Conservation (phyloP, 2,888 invertebrate species). For the Penaeus monodon region DNA sequence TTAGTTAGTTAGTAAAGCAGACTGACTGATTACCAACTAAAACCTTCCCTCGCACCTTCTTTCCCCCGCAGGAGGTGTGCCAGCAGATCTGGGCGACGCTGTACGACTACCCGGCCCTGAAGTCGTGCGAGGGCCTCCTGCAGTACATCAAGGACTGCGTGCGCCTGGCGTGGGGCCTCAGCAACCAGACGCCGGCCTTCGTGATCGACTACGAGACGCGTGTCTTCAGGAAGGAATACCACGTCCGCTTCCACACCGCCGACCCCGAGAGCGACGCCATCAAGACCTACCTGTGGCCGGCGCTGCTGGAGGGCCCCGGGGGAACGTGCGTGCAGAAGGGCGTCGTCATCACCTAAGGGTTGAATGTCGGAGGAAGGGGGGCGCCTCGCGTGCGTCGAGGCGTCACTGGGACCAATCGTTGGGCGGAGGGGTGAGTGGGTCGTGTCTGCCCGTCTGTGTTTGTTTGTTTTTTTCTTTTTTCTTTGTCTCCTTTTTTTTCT, state of each 20-base stretch:
- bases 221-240: slow-evolving; percentile 80
- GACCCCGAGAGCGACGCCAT: slow-evolving; percentile 82
- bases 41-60: not conserved
- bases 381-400: not conserved
- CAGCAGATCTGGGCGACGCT: slow-evolving; percentile 87
- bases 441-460: too few species aligned
- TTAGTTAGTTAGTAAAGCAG: too few species aligned
- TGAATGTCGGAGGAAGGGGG: not conserved
- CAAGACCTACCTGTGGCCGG: slow-evolving; percentile 88
- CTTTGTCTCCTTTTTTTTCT: not conserved
- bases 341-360: slow-evolving; percentile 81
- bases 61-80: slow-evolving; percentile 73
- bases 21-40: not conserved
- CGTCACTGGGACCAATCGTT: not conserved
- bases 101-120: slow-evolving; percentile 92
- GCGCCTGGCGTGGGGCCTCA: slow-evolving; percentile 87
- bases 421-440: not conserved
- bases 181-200: slow-evolving; percentile 76
- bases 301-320: slow-evolving; percentile 78
- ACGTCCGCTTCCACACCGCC: slow-evolving; percentile 83
- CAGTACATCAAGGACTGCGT: slow-evolving; percentile 86
- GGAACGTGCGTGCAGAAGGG: slow-evolving; percentile 86
- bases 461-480: not conserved
- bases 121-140: slow-evolving; percentile 81
- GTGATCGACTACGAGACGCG: slow-evolving; percentile 74